Conservation (phyloP, 2,888 invertebrate genomes). For the Prosopocoilus inquinatus region DNA sequence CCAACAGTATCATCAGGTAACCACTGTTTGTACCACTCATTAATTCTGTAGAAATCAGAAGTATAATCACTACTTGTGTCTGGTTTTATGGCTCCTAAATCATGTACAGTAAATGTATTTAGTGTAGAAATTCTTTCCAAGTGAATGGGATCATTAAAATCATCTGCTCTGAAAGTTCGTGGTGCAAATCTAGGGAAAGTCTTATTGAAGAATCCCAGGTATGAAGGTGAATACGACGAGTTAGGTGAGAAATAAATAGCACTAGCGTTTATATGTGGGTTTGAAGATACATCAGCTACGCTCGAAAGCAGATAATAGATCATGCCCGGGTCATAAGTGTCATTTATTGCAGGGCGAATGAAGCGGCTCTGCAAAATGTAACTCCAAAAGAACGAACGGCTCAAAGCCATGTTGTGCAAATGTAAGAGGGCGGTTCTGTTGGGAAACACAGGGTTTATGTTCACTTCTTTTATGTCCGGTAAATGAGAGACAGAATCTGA, state of each 20-base stretch:
- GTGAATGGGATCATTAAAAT: conserved; percentile 96
- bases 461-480: conserved; percentile 90
- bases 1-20: conserved; percentile 77
- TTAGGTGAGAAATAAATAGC: conserved; percentile 93
- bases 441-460: conserved; percentile 90
- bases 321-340: conserved; percentile 95
- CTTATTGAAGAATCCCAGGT: conserved; percentile 93
- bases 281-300: conserved; percentile 92
- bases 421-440: conserved; percentile 92
- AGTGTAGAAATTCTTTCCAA: conserved; percentile 91
- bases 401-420: conserved; percentile 95
- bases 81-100: conserved; percentile 77
- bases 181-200: conserved; percentile 94
- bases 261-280: conserved; percentile 88
- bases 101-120: conserved; percentile 84
- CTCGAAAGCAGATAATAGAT: conserved; percentile 96
- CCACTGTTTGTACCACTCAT: conserved; percentile 93
- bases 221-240: conserved; percentile 90
- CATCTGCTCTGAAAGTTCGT: conserved; percentile 84
- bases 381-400: conserved; percentile 93
- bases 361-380: conserved; percentile 89
- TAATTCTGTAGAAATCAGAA: conserved; percentile 84
- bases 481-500: conserved; percentile 84
- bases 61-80: conserved; percentile 86
- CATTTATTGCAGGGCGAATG: conserved; percentile 85